Percentiles rank a stretch among this genome's conserved stretches.
Conservation (phyloP, 2,888 invertebrate genomes). For the Colletes collaris region DNA sequence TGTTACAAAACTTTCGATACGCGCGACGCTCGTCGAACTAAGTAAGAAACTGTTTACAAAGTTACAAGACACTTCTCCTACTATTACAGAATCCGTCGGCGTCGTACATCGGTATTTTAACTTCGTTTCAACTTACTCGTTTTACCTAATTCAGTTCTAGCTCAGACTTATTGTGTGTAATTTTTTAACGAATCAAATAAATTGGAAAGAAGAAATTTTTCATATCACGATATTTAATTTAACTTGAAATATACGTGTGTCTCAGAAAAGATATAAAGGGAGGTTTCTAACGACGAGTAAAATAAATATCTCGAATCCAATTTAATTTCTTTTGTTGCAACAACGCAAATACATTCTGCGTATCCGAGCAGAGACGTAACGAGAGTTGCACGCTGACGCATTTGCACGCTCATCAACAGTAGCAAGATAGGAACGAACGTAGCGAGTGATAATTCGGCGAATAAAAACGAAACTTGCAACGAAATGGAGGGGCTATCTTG, state of each 20-base stretch:
- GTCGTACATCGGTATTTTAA: too few species aligned
- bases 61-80: background rate
- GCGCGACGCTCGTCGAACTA: background rate
- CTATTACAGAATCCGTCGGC: background rate
- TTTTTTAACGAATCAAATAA: too few species aligned
- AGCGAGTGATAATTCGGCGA: slow-evolving; percentile 36
- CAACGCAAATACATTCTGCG: background rate
- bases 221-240: too few species aligned
- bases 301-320: too few species aligned
- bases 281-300: too few species aligned
- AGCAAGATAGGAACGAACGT: background rate
- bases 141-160: too few species aligned
- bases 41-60: background rate
- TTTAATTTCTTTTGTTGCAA: background rate
- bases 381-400: background rate
- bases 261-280: too few species aligned
- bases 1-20: background rate
- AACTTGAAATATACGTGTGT: too few species aligned
- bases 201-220: too few species aligned
- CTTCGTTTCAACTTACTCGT: too few species aligned
- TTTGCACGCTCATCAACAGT: slow-evolving; percentile 16
- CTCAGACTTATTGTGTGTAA: too few species aligned
- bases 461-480: slow-evolving; percentile 2
- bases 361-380: background rate
- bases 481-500: slow-evolving; percentile 43